These are phyloP conservation scores for Ginglymostoma cirratum DNA, from an alignment of 2,113 vertebrate genomes.

Conservation along the genomic window DNA sequence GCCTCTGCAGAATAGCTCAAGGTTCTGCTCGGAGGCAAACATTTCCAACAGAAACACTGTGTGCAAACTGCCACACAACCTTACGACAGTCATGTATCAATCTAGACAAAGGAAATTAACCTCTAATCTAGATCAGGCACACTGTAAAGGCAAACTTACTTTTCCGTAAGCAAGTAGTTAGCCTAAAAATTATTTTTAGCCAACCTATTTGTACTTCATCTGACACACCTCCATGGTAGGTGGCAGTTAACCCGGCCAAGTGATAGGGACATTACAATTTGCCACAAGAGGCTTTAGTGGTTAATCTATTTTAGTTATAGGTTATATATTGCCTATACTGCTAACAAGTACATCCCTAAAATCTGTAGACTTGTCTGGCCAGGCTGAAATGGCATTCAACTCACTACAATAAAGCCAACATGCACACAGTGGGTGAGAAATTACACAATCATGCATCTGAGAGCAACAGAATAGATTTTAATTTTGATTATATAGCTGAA, in stretches of 20 bases:
- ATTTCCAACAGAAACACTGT: not conserved
- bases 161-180: not conserved
- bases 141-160: not conserved
- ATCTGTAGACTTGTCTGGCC: not conserved
- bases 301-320: no score
- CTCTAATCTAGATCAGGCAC: not conserved
- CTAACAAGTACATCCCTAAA: not conserved
- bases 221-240: no score
- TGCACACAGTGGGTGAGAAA: not conserved
- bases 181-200: no score
- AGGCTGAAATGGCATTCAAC: not conserved
- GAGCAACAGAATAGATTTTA: not conserved
- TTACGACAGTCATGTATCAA: not conserved
- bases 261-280: no score
- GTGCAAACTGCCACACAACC: not conserved
- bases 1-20: not conserved
- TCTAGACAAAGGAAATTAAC: not conserved
- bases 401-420: not conserved
- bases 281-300: no score
- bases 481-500: not conserved
- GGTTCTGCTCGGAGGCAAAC: not conserved
- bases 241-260: no score
- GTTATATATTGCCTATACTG: not conserved
- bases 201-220: no score
- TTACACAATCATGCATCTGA: not conserved